Evolutionary conservation across 2,888 invertebrate species (phyloP).

Genomic region (Oscheius sp.): DNA sequence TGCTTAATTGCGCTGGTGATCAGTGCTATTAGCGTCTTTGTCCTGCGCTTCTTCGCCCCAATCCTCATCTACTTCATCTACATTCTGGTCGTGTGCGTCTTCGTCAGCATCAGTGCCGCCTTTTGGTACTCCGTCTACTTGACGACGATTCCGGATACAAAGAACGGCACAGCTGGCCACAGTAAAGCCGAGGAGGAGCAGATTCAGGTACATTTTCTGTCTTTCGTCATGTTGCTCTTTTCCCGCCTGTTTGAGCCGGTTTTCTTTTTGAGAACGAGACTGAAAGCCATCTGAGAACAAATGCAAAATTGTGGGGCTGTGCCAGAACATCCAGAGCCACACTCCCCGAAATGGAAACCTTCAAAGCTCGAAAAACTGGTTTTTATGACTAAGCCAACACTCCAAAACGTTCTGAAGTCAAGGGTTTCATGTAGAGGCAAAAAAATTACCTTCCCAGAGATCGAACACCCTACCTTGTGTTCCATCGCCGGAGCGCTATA

Average conservation of each 20-base stretch:
- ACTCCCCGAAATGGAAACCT: too few relatives aligned
- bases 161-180: background rate
- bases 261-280: too few relatives aligned
- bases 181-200: background rate
- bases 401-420: too few relatives aligned
- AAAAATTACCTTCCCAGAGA: too few relatives aligned
- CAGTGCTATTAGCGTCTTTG: constrained; percentile 24
- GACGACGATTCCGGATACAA: background rate
- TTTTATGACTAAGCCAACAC: too few relatives aligned
- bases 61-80: constrained; percentile 37
- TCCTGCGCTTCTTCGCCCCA: constrained; percentile 35
- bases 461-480: too few relatives aligned
- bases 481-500: too few relatives aligned
- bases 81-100: constrained; percentile 24
- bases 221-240: background rate
- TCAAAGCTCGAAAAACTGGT: too few relatives aligned
- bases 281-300: too few relatives aligned
- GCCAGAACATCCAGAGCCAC: too few relatives aligned
- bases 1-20: constrained; percentile 25
- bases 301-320: too few relatives aligned
- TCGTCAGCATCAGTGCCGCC: constrained; percentile 19
- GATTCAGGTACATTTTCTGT: background rate
- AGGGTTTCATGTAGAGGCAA: too few relatives aligned
- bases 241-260: background rate
- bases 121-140: constrained; percentile 37